Evolutionary conservation across 2,113 vertebrate species (phyloP).

Genomic region (Labeo rohita): DNA sequence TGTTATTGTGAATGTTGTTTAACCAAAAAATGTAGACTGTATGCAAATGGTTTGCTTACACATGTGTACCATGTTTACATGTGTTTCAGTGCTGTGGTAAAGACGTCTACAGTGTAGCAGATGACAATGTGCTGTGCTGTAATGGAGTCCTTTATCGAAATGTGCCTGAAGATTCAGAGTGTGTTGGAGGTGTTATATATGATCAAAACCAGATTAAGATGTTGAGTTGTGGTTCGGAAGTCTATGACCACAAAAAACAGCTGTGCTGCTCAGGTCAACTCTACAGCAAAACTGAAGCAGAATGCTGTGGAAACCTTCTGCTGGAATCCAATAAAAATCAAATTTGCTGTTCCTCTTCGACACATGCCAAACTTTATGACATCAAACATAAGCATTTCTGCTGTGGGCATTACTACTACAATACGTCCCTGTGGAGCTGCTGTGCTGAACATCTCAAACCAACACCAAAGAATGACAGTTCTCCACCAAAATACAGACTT

Average conservation of each 20-base stretch:
- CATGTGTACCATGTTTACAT: background rate
- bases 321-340: background rate
- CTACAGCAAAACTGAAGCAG: background rate
- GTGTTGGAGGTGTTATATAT: background rate
- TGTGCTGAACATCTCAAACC: slow-evolving; percentile 37
- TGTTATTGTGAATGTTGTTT: background rate
- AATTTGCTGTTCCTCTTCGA: slow-evolving; percentile 37
- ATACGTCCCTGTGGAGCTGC: slow-evolving; percentile 37
- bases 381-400: background rate
- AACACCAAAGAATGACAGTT: background rate
- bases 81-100: slow-evolving; percentile 36
- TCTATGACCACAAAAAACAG: background rate
- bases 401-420: slow-evolving; percentile 46
- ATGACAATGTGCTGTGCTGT: slow-evolving; percentile 29
- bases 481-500: background rate
- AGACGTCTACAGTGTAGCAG: background rate
- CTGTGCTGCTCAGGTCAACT: slow-evolving; percentile 42
- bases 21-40: background rate
- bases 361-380: background rate
- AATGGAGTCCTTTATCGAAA: background rate
- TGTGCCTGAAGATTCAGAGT: background rate
- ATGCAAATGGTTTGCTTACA: background rate
- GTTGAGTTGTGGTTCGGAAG: slow-evolving; percentile 18
- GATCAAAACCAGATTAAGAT: background rate
- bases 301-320: slow-evolving; percentile 33